A percentile compares a stretch with the other conserved stretches of the same genome.
Evolutionary conservation across 2,888 invertebrate species (phyloP).

Genomic region (Zygogramma bicolorata): DNA sequence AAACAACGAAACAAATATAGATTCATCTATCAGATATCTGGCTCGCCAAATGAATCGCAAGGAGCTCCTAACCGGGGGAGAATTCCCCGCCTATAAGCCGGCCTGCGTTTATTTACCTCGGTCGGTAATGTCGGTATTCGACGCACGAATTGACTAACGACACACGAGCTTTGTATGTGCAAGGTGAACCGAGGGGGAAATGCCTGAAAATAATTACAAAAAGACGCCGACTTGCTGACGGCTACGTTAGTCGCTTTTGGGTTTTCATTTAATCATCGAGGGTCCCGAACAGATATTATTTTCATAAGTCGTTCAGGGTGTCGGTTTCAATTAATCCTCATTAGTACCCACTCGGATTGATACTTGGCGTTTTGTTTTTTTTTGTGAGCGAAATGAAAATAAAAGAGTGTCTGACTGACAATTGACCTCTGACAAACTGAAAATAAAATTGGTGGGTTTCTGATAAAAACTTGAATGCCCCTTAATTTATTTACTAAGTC

Average conservation of each 20-base stretch:
- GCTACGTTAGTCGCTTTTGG: not conserved
- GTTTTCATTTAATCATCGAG: not conserved
- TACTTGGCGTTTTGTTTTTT: not conserved
- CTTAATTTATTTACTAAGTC: no score
- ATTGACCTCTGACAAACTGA: no score
- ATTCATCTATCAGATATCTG: no score
- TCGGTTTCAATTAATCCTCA: not conserved
- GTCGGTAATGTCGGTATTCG: conserved; percentile 8
- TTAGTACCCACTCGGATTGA: not conserved
- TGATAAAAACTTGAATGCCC: no score
- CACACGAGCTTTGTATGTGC: conserved; percentile 7
- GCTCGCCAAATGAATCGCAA: no score
- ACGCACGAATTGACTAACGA: conserved; percentile 16
- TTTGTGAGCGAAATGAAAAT: not conserved
- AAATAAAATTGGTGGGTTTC: no score
- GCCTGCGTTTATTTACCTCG: conserved; percentile 8
- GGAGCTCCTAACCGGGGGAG: not conserved
- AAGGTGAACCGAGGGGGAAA: conserved; percentile 8
- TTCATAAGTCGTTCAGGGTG: not conserved
- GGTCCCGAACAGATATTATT: not conserved
- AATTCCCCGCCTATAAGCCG: not conserved
- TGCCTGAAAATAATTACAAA: conserved; percentile 24
- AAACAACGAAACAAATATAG: no score
- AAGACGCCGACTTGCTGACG: conserved; percentile 15
- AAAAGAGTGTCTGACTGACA: no score